Evolutionary conservation across 2,797 vertebrate genomes (phyloP).

Genomic region (Valencia hispanica): DNA sequence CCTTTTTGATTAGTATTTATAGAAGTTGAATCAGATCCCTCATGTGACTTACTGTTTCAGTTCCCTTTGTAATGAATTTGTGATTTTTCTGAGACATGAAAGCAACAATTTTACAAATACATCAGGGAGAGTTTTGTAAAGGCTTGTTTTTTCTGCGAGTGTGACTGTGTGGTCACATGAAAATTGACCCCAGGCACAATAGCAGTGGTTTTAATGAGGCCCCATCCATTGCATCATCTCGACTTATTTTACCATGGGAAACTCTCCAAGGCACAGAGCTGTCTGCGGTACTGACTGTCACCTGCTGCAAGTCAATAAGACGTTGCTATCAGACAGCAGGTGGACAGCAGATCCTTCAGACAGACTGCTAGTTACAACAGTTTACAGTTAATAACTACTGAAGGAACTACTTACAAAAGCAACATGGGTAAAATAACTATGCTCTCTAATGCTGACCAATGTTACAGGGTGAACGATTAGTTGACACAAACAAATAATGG

Average conservation of each 20-base stretch:
- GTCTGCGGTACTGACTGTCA: conserved; percentile 63
- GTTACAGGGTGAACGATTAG: conserved; percentile 2
- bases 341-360: conserved; percentile 31
- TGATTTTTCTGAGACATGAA: conserved; percentile 19
- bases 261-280: conserved; percentile 53
- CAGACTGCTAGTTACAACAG: conserved; percentile 41
- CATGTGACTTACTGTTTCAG: conserved; percentile 27
- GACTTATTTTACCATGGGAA: conserved; percentile 34
- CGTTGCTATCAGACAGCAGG: conserved; percentile 30
- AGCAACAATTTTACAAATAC: conserved; percentile 13
- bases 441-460: not conserved
- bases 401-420: conserved; percentile 16
- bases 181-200: conserved; percentile 45
- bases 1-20: conserved; percentile 20
- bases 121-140: conserved; percentile 15
- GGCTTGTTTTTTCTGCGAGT: conserved; percentile 40
- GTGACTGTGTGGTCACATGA: conserved; percentile 16
- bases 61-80: conserved; percentile 27
- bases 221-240: conserved; percentile 39
- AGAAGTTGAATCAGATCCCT: conserved; percentile 52
- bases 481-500: not conserved
- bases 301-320: conserved; percentile 63
- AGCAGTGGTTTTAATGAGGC: conserved; percentile 61
- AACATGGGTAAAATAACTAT: conserved; percentile 13
- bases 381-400: conserved; percentile 14